Evolutionary conservation across 2,888 invertebrate species (phyloP).

Genomic region (Drosophila neutralis): DNA sequence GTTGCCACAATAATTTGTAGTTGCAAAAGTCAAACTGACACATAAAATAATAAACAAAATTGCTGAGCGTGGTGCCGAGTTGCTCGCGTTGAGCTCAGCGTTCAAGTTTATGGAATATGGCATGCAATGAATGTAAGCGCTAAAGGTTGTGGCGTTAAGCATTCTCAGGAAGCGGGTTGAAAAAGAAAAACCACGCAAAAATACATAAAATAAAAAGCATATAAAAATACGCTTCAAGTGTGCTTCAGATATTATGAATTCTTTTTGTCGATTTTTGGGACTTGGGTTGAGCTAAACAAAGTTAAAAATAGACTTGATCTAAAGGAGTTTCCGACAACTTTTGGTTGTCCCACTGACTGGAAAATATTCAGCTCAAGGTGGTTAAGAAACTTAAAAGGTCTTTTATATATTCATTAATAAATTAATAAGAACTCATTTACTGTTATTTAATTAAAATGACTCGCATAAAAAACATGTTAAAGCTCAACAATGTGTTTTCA

Average conservation of each 20-base stretch:
- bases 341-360: background rate
- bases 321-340: background rate
- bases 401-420: background rate
- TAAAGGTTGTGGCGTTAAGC: conserved; percentile 43
- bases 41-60: conserved; percentile 54
- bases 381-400: background rate
- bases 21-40: conserved; percentile 50
- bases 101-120: conserved; percentile 40
- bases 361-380: background rate
- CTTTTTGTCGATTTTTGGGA: background rate
- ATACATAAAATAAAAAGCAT: conserved; percentile 1
- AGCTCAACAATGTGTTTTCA: background rate
- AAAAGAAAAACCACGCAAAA: conserved; percentile 7
- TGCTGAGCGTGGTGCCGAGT: conserved; percentile 28
- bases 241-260: background rate
- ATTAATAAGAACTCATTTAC: background rate
- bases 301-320: background rate
- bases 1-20: conserved; percentile 54
- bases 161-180: background rate
- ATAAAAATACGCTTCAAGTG: background rate
- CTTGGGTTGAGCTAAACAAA: background rate
- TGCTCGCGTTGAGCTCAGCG: conserved; percentile 11
- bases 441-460: background rate
- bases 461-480: background rate
- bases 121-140: conserved; percentile 38